Conservation (phyloP, 1,140 invertebrate genomes). For the Ceratina japonica region DNA sequence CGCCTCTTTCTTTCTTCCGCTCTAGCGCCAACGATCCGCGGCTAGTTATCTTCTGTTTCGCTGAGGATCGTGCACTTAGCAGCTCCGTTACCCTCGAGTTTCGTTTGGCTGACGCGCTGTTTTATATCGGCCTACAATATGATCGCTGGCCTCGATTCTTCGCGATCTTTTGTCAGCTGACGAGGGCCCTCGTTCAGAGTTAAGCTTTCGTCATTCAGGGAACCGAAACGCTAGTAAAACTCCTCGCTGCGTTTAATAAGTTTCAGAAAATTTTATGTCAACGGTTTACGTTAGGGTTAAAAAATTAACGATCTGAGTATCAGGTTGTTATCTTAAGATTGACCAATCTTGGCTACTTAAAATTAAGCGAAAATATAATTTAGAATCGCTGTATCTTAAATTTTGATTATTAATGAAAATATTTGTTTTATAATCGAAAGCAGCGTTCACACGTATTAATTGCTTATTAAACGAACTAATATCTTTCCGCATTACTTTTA, state of each 20-base stretch:
- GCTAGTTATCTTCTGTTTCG: constrained; percentile 34
- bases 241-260: too few species aligned
- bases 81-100: background rate
- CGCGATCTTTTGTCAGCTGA: background rate
- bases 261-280: too few species aligned
- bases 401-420: background rate
- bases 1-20: constrained; percentile 42
- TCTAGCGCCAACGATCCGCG: constrained; percentile 44
- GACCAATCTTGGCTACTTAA: too few species aligned
- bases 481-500: constrained; percentile 21
- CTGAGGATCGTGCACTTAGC: constrained; percentile 2
- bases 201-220: too few species aligned
- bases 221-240: too few species aligned
- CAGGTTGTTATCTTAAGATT: too few species aligned
- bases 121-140: background rate
- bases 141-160: background rate
- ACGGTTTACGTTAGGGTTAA: too few species aligned
- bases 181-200: too few species aligned
- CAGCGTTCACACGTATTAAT: background rate
- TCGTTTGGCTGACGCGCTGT: background rate
- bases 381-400: too few species aligned
- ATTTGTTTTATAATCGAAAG: background rate
- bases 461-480: background rate
- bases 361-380: too few species aligned
- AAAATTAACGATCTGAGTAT: too few species aligned